phyloP scores from a whole-genome alignment of 2,113 vertebrate genomes.

The Euleptes europaea region DNA sequence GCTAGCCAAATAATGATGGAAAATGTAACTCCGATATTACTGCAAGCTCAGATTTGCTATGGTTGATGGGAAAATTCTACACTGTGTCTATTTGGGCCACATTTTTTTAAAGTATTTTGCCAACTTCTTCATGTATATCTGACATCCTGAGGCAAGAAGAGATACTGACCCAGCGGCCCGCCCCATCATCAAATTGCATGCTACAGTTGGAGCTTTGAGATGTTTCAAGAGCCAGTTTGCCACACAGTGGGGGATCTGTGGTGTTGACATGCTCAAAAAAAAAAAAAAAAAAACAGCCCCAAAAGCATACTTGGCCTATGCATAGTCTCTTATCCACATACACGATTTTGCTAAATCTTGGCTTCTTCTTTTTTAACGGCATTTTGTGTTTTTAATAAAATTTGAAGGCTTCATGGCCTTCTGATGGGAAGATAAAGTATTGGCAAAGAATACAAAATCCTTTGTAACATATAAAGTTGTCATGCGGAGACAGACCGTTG shows the following conservation, averaged over 20 bases:
- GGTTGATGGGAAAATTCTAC: background rate
- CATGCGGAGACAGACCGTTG: background rate
- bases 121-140: background rate
- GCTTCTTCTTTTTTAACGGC: no score
- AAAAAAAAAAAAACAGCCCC: background rate
- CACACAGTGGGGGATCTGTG: background rate
- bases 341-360: background rate
- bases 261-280: background rate
- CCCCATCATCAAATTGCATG: background rate
- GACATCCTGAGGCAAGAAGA: background rate
- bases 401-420: background rate
- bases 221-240: background rate
- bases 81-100: background rate
- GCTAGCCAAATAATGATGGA: slow-evolving; percentile 2
- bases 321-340: no score
- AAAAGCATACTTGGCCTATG: background rate
- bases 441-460: no score
- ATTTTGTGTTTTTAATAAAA: background rate
- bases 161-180: background rate
- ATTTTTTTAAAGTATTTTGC: background rate
- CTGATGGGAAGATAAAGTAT: background rate
- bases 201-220: background rate
- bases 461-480: background rate
- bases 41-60: background rate
- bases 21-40: background rate